Evolutionary conservation across 2,888 invertebrate genomes (phyloP), one percentile per base, ranked within the genome.

Genomic region (Phymatocera aterrima): DNA sequence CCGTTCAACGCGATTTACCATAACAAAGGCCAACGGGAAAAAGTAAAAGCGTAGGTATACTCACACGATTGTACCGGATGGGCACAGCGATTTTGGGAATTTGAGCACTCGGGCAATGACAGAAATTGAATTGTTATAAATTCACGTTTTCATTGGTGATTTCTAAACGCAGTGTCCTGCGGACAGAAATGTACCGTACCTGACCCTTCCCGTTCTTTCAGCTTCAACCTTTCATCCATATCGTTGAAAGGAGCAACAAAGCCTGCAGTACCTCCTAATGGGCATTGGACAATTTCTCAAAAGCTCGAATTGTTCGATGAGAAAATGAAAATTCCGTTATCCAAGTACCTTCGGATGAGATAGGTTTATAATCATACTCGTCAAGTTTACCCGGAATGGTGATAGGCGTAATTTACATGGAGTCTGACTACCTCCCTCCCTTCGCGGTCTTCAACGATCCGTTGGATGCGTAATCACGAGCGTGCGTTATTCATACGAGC

Each of bases 101-200:
- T 31, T n/a, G n/a, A n/a, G n/a, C n/a, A 18, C 4, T 43, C 68
- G 46, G 46, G 46, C 68, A 68, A 68, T 68, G 46, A 46, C 2
- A 28, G 68, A 68, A 68, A 68, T 68, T 68, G 68, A 43, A 68
- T 68, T n/a, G 68, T 46, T n/a, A n/a, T n/a, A n/a, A n/a, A n/a
- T n/a, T n/a, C n/a, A n/a, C n/a, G n/a, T n/a, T n/a, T n/a, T n/a
- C n/a, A n/a, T n/a, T n/a, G n/a, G n/a, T 46, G 46, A 34, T 43
- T 43, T 40, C 15, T 43, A 68, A 46, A 68, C 10, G 61, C 61
- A 12, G 4, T 12, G 15, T 8, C 15, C 34, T 18, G n/a, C 34
- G 15, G 18, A 37, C 8, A 8, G 6, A n/a, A n/a, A n/a, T n/a
- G n/a, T n/a, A n/a, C n/a, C n/a, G n/a, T n/a, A n/a, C n/a, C n/a